Base-by-base conservation (phyloP, 2,888 invertebrate genomes). In the Nomada ruficornis region DNA sequence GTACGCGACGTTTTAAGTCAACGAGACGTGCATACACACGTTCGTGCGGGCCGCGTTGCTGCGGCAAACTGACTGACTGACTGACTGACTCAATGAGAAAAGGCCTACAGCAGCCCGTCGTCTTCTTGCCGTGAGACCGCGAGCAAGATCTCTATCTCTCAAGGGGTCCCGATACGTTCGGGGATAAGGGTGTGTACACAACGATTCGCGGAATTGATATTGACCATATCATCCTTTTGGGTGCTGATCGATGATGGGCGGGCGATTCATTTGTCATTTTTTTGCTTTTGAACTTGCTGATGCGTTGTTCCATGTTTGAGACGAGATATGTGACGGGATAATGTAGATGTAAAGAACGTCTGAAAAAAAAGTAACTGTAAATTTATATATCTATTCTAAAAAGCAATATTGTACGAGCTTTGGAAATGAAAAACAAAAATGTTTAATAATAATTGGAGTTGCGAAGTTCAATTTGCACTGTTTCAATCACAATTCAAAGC, bases 61-160 rank as follows among this genome's bases (percentile, higher is more conserved):
- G 89, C 91, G 90, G 91, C 92, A 88, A 90, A 91, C 91, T 91
- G 89, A 91, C 91, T 91, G 91, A 91, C 92, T 91, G 91, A 91
- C 91, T 90, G 92, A 91, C 92, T 92, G 91, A 91, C 91, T 92
- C 91, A 92, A 92, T 92, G 91, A 91, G 91, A 92, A 90, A 90
- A 90, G 90, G 89, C 86, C 89, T 85, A 77, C 79, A 71, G 80
- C 87, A 67, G 83, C 65, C 54, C 76, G 55, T 55, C 63, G 59
- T 78, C 83, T 88, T 89, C 89, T 89, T 89, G 85, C 87, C 86
- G 86, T 85, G 77, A 79, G 82, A 77, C 84, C 75, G 68, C 69
- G 82, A 85, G 82, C 88, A 89, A 91, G 90, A 91, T 92, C 91
- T 90, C 88, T 91, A 92, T 92, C 92, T 90, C 77, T 74, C 57